These are phyloP conservation scores for Heliothis virescens DNA, from an alignment of 1,140 invertebrate genomes.

Conservation along the genomic window DNA sequence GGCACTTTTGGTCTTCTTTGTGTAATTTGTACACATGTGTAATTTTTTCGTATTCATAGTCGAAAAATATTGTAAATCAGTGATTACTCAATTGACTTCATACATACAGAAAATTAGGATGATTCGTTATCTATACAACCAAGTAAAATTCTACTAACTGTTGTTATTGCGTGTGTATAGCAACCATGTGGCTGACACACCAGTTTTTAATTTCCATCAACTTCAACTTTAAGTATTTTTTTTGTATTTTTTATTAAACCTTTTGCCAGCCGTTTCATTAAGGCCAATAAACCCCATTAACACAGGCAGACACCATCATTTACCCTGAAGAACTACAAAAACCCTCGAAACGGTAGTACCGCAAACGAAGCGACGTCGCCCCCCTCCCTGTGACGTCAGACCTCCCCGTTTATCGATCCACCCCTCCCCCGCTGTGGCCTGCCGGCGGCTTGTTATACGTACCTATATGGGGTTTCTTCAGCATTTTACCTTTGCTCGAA, in stretches of 20 bases:
- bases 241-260: neutral
- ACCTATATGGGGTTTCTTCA: constrained; percentile 54
- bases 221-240: neutral
- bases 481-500: constrained; percentile 53
- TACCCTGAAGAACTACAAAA: constrained; percentile 43
- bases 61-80: no score
- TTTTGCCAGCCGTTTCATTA: neutral
- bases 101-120: no score
- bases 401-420: constrained; percentile 73
- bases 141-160: no score
- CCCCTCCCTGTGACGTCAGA: constrained; percentile 72
- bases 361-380: constrained; percentile 48
- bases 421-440: constrained; percentile 46
- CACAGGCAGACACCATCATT: constrained; percentile 23
- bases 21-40: no score
- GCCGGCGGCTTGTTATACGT: constrained; percentile 42
- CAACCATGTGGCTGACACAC: no score
- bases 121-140: no score
- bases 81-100: no score
- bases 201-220: no score
- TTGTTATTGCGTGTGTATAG: no score
- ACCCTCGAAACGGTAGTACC: constrained; percentile 30
- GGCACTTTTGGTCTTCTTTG: neutral
- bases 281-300: constrained; percentile 19
- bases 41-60: no score